Evolutionary conservation across 2,888 invertebrate genomes (phyloP), one percentile per base, ranked within the genome.

Genomic region (Deilephila porcellus): DNA sequence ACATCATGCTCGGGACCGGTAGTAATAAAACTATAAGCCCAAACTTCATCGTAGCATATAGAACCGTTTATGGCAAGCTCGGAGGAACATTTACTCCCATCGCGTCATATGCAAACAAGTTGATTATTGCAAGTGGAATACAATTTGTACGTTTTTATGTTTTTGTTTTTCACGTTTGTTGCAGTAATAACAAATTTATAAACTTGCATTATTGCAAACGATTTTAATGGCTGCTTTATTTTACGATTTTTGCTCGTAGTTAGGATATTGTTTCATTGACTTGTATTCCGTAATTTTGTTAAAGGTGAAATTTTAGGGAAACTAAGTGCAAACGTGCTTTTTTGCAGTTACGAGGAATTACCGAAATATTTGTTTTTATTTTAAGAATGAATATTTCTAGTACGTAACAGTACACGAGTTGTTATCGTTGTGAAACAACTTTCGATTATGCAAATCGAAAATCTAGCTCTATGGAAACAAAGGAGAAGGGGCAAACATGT

Each of bases 131-230:
- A 6, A 20, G 67, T 25, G 25, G 25, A 52, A 52, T 52, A 67
- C n/a, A n/a, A 34, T 29, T 19, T 45, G 45, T 67, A 17, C n/a
- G 52, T 25, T 67, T 67, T 67, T 52, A 52, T 67, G 45, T 67
- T 60, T 14, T 60, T 67, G 52, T 67, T 67, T 52, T 67, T 8
- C 52, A 45, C 52, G 45, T 17, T 64, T 52, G 45, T 20, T 67
- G 45, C 67, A 45, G 45, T 56, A 52, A 67, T 17, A 52, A 52
- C 11, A 25, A 17, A 63, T 67, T 67, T 67, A 67, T 52, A 17
- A 37, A n/a, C 37, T 2, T 63, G 17, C 25, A 4, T 45, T 25
- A 20, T 25, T 45, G 20, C 25, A 6, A 5, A 20, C 11, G 20
- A 6, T 52, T 52, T 1, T 56, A 45, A 45, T 45, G 11, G 17